Evolutionary conservation across 2,797 vertebrate species (phyloP).

Genomic region (Artibeus jamaicensis): DNA sequence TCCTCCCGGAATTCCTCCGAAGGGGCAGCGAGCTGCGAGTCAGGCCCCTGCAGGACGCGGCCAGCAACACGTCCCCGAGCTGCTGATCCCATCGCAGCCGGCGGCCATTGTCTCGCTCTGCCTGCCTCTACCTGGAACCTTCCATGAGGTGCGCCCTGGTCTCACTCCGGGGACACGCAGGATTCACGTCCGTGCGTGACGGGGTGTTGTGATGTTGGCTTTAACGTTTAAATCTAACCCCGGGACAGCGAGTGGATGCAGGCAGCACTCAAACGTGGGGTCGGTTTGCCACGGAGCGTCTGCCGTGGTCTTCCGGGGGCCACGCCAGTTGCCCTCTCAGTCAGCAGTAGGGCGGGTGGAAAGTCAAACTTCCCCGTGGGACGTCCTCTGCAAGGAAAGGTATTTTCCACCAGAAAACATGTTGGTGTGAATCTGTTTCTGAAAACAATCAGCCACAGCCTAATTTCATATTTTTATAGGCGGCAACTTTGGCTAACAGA

Average conservation of each 20-base stretch:
- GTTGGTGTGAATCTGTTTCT: not conserved
- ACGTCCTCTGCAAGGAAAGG: not conserved
- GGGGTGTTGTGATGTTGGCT: conserved; percentile 57
- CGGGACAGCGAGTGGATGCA: conserved; percentile 32
- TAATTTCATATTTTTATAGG: not conserved
- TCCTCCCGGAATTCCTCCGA: conserved; percentile 44
- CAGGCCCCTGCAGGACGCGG: conserved; percentile 46
- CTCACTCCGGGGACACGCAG: conserved; percentile 79
- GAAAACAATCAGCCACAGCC: not conserved
- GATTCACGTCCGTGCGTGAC: conserved; percentile 76
- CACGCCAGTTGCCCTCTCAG: conserved; percentile 37
- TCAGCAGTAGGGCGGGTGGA: conserved; percentile 14
- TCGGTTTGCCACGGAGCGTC: not conserved
- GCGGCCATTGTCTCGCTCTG: conserved; percentile 77
- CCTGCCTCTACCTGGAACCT: conserved; percentile 79
- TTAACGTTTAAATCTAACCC: conserved; percentile 65
- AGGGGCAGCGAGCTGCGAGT: conserved; percentile 28
- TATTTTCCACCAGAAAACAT: not conserved
- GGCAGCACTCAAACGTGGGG: not conserved
- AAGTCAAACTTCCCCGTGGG: conserved; percentile 7
- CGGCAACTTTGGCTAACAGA: not conserved
- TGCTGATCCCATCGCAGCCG: conserved; percentile 77
- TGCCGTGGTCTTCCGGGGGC: not conserved
- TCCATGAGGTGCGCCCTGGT: conserved; percentile 80
- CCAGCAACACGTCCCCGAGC: conserved; percentile 63